These are phyloP conservation scores for Choristoneura rosaceana DNA, from an alignment of 2,888 invertebrate genomes.

Conservation along the genomic window DNA sequence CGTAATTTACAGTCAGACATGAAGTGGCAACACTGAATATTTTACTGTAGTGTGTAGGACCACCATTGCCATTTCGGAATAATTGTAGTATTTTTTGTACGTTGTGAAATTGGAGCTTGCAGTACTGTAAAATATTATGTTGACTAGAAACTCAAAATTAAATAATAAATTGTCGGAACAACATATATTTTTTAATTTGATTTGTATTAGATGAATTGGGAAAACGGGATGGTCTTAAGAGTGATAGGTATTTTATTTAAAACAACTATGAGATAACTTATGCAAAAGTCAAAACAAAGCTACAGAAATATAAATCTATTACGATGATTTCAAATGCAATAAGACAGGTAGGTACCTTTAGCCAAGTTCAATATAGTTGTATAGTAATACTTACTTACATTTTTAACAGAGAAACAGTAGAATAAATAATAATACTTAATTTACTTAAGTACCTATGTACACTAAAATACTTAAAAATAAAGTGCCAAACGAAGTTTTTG, in stretches of 20 bases:
- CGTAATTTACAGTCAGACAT: neutral
- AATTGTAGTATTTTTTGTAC: neutral
- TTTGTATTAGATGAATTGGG: constrained; percentile 14
- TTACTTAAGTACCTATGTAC: constrained; percentile 19
- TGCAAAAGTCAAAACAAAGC: neutral
- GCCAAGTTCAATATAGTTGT: neutral
- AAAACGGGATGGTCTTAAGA: constrained; percentile 10
- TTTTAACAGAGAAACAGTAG: constrained; percentile 11
- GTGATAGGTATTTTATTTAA: neutral
- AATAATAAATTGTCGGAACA: neutral
- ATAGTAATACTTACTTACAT: constrained; percentile 12
- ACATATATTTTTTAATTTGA: neutral
- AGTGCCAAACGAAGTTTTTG: constrained; percentile 32
- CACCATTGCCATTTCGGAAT: neutral
- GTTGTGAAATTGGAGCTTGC: neutral
- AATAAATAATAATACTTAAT: constrained; percentile 27
- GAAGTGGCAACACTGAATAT: neutral
- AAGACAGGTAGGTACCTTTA: neutral
- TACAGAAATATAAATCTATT: neutral
- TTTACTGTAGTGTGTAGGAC: neutral
- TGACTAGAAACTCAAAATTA: too few relatives aligned
- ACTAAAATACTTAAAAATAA: constrained; percentile 17
- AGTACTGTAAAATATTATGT: too few relatives aligned
- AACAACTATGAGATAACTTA: too few relatives aligned
- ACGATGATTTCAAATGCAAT: neutral